phyloP scores from a whole-genome alignment of 2,113 vertebrate genomes.

The Gobio gobio region DNA sequence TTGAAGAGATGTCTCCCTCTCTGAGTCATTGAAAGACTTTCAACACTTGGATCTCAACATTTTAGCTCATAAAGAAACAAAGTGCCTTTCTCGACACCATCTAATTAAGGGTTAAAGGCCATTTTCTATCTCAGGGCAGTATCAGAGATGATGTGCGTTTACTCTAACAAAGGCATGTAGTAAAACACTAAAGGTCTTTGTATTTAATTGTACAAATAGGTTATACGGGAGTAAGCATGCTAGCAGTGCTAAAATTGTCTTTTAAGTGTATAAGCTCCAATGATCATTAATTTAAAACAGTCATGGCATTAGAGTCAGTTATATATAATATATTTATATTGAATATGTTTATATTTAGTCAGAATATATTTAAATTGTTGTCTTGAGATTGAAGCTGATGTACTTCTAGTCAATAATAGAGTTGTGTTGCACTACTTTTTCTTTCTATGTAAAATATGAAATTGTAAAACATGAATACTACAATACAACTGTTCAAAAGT shows the following conservation, averaged over 20 bases:
- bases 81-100: constrained; percentile 64
- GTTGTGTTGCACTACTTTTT: neutral
- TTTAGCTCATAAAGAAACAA: constrained; percentile 60
- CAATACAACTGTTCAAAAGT: no score
- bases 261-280: neutral
- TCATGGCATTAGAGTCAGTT: neutral
- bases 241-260: constrained; percentile 47
- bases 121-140: constrained; percentile 22
- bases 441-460: neutral
- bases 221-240: constrained; percentile 57
- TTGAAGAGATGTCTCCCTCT: constrained; percentile 28
- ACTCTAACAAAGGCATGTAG: constrained; percentile 48
- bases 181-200: constrained; percentile 66
- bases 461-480: neutral
- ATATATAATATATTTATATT: no score
- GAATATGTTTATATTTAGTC: neutral
- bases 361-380: neutral
- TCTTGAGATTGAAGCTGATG: neutral
- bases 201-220: constrained; percentile 53
- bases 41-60: constrained; percentile 6
- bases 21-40: constrained; percentile 54
- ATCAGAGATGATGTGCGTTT: constrained; percentile 18
- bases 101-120: constrained; percentile 68
- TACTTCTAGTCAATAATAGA: neutral
- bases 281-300: neutral